Percentiles rank a stretch among this genome's conserved stretches.
These are phyloP conservation scores for Limnephilus auricula DNA, from an alignment of 2,888 invertebrate genomes.

Conservation along the genomic window DNA sequence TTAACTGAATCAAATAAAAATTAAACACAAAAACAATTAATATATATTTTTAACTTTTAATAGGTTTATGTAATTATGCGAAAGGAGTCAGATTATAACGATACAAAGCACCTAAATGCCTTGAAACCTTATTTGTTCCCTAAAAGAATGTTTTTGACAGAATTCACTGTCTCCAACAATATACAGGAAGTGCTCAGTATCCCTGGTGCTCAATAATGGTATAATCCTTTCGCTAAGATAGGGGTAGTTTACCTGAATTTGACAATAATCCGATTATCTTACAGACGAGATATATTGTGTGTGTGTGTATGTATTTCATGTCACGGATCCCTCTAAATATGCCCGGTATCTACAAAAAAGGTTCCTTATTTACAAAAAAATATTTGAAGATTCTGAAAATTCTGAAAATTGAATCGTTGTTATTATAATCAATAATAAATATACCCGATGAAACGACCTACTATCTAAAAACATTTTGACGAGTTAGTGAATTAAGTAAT, in stretches of 20 bases:
- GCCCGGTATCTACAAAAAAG: background rate
- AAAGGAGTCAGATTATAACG: background rate
- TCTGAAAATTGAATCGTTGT: background rate
- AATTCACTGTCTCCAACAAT: conserved; percentile 7
- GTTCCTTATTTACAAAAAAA: too few relatives aligned
- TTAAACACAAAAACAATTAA: too few relatives aligned
- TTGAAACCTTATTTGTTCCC: background rate
- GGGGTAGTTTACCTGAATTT: conserved; percentile 47
- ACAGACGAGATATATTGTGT: conserved; percentile 12
- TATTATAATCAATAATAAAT: background rate
- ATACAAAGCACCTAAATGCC: background rate
- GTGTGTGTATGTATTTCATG: background rate
- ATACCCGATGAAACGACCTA: too few relatives aligned
- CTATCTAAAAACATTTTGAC: background rate
- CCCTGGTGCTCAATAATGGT: background rate
- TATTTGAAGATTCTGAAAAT: too few relatives aligned
- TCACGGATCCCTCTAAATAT: background rate
- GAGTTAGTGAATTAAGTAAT: background rate
- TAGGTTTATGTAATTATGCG: background rate
- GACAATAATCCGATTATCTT: conserved; percentile 49
- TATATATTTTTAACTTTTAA: too few relatives aligned
- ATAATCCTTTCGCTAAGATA: conserved; percentile 47
- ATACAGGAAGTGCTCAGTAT: conserved; percentile 14
- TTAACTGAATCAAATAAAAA: too few relatives aligned
- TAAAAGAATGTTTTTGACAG: background rate